Evolutionary conservation across 2,113 vertebrate species (phyloP), one percentile per base, ranked within the genome.

Genomic region (Cygnus atratus): DNA sequence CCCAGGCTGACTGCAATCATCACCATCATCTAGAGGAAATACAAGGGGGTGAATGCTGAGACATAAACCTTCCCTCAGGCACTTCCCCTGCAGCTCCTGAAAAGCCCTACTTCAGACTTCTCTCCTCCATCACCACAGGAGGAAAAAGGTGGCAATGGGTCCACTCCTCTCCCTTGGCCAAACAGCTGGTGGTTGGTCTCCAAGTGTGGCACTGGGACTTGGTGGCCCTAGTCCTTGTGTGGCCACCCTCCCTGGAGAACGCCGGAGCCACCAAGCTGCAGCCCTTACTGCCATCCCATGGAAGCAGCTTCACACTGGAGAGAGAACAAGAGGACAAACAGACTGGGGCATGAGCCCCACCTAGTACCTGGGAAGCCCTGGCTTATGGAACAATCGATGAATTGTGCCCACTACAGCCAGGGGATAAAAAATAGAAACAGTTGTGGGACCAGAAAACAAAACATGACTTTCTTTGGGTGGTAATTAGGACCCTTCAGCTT

Each of bases 351-450:
- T 70, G 39, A 74, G 17, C 11, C 37, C 25, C 21, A 29, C 17
- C 8, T 37, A 5, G 26, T 52, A 79, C 20, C 21, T 44, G 29
- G 37, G 21, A 48, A 78, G 41, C 28, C 24, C 35, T 77, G 31
- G 6, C 13, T 44, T 68, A 39, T 17, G 61, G 26, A 3, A 66
- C 26, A 26, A 39, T 28, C 0, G 0, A 16, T 52, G 50, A 25
- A 52, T 52, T 50, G 48, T 50, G 48, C 48, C 25, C 13, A 22
- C 22, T 46, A 15, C 6, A 52, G 25, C 43, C 21, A 57, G 8
- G 46, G 52, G 26, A 31, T 13, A 31, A 22, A 62, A 41, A 79
- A 50, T 1, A 67, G 31, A 50, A 88, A 59, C 26, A 33, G 21
- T 10, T 41, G 2, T 39, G 52, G 79, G 19, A 84, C 21, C 41